Base-by-base conservation (phyloP, 2,888 invertebrate species). In the Micoletzkya japonica region DNA sequence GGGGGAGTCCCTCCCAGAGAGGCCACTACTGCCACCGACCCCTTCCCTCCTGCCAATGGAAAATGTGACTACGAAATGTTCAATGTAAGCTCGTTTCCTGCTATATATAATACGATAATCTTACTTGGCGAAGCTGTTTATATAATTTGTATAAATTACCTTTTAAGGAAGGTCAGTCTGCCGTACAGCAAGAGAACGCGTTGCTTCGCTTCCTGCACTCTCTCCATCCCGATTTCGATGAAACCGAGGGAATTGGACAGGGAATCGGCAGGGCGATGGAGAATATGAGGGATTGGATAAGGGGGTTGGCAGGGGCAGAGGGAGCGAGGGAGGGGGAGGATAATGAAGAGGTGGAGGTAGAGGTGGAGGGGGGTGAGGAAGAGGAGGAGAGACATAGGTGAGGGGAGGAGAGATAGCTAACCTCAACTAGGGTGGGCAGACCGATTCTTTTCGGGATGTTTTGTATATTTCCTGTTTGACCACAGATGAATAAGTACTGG, bases 211-310 rank as follows among this genome's bases (percentile, higher is more conserved):
- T 72, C 34, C 39, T 72, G 4, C 70, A 69, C 52, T 72, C 72
- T 1, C 57, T 72, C 34, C 59, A 70, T 58, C 72, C 72, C 32
- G 56, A 64, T 26, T 72, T 68, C 68, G 28, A 68, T 28, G 49
- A 58, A 50, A 26, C 30, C 10, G 57, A 68, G 49, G 32, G 32
- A 32, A 28, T 68, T 4, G 44, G 26, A 28, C 24, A 54, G 10
- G 56, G 24, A 20, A 10, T 54, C 14, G 17, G 10, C 7, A 28
- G 28, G 26, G 10, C 10, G 28, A 28, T 28, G 56, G 28, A 24
- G 24, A 54, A 28, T 26, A 24, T 24, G n/a, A 24, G 7, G 7
- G 17, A 54, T 17, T 54, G 56, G 56, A n/a, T n/a, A n/a, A 52
- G 66, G n/a, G 17, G 7, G 32, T 14, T 58, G 58, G 32, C 4